Conservation (phyloP, 1,140 invertebrate genomes). For the Ruditapes philippinarum region DNA sequence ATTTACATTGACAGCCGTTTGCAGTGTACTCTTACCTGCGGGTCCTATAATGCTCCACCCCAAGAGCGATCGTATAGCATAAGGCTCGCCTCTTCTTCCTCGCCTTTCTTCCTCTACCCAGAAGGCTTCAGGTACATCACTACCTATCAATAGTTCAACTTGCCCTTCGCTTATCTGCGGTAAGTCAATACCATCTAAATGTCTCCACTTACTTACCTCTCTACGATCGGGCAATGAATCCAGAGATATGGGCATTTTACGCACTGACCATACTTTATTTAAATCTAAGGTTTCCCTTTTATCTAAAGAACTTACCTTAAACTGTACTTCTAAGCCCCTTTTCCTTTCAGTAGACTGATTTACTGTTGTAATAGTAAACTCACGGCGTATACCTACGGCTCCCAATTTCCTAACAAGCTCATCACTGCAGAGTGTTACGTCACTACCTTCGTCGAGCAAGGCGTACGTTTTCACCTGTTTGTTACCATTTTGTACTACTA, state of each 20-base stretch:
- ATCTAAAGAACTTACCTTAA: not conserved
- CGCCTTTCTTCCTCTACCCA: not conserved
- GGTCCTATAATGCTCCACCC: slow-evolving; percentile 31
- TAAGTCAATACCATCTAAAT: slow-evolving; percentile 17
- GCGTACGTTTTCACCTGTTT: not conserved
- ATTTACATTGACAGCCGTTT: too few species aligned
- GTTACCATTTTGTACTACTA: too few species aligned
- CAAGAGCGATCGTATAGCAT: not conserved
- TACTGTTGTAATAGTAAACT: slow-evolving; percentile 1
- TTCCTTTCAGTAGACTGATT: not conserved
- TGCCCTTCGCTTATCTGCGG: not conserved
- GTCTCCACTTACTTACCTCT: not conserved
- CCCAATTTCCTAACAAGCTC: not conserved
- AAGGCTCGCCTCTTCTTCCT: not conserved
- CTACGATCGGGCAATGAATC: not conserved
- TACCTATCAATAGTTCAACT: not conserved
- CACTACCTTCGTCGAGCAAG: not conserved
- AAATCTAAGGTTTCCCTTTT: not conserved
- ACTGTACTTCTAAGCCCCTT: not conserved
- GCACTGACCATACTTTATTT: not conserved
- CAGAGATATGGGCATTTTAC: not conserved
- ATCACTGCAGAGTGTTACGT: not conserved
- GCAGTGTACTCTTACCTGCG: not conserved
- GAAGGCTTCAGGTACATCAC: not conserved
- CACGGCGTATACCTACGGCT: not conserved